These are phyloP conservation scores for Oscarella lobularis DNA, from an alignment of 37 sponge, comb jelly and placozoan species.

Conservation along the genomic window DNA sequence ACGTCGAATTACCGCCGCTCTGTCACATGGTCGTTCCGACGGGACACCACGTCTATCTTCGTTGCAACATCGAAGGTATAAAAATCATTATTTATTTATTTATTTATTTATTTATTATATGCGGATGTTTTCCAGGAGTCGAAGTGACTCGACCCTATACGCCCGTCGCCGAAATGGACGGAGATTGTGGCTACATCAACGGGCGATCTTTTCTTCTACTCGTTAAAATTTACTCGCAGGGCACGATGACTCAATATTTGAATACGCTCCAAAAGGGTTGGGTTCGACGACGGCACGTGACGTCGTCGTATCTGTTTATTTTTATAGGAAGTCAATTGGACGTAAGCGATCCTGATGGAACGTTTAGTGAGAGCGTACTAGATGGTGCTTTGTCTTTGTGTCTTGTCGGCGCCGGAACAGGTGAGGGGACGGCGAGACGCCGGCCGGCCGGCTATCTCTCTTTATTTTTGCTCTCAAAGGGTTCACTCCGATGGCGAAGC, in stretches of 20 bases:
- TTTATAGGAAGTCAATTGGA: conserved; percentile 21
- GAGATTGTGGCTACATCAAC: conserved; percentile 7
- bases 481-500: conserved; percentile 63
- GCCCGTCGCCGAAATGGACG: conserved; percentile 17
- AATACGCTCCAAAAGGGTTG: conserved; percentile 32
- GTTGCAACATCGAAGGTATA: conserved; percentile 32
- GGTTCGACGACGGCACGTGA: not conserved
- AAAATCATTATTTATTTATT: not conserved
- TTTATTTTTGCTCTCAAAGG: conserved; percentile 20
- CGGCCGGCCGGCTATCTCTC: not conserved
- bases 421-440: conserved; percentile 9
- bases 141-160: conserved; percentile 46
- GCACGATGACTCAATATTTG: conserved; percentile 24
- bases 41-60: conserved; percentile 63
- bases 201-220: conserved; percentile 33
- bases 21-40: conserved; percentile 53
- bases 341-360: conserved; percentile 59
- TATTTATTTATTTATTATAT: not conserved
- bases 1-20: conserved; percentile 33
- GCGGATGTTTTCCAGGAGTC: conserved; percentile 16
- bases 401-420: conserved; percentile 71
- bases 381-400: conserved; percentile 1
- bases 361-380: conserved; percentile 31
- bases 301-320: not conserved
- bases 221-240: conserved; percentile 68